These are phyloP conservation scores for Nibea coibor DNA, from an alignment of 2,113 vertebrate genomes.

Conservation along the genomic window DNA sequence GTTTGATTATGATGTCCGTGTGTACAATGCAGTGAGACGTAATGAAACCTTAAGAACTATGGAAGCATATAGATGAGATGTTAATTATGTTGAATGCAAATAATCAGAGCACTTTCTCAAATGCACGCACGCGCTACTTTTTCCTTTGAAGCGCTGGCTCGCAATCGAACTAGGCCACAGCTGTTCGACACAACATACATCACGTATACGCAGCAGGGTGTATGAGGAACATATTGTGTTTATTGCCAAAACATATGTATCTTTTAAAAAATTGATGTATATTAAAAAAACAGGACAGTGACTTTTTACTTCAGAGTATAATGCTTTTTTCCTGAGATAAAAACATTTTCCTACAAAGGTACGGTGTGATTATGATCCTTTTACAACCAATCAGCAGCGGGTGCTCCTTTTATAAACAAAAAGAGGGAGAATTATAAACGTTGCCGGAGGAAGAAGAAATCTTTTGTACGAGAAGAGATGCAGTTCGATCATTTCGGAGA, in stretches of 20 bases:
- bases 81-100: neutral
- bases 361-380: conserved; percentile 19
- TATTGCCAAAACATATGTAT: conserved; percentile 46
- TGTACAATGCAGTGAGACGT: neutral
- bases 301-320: neutral
- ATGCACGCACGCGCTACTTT: neutral
- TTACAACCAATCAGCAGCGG: conserved; percentile 11
- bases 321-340: conserved; percentile 49
- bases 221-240: conserved; percentile 12
- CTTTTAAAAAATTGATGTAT: neutral
- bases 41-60: neutral
- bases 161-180: neutral
- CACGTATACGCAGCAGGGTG: neutral
- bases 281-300: conserved; percentile 6
- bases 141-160: neutral
- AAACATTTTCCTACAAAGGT: conserved; percentile 21
- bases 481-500: neutral
- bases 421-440: neutral
- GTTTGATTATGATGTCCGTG: neutral
- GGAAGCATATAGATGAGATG: neutral
- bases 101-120: neutral
- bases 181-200: neutral
- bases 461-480: neutral
- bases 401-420: neutral
- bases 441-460: neutral